Percentiles rank a stretch among this genome's conserved stretches.
phyloP scores from a whole-genome alignment of 2,797 vertebrate genomes.

The Kryptopterus vitreolus region DNA sequence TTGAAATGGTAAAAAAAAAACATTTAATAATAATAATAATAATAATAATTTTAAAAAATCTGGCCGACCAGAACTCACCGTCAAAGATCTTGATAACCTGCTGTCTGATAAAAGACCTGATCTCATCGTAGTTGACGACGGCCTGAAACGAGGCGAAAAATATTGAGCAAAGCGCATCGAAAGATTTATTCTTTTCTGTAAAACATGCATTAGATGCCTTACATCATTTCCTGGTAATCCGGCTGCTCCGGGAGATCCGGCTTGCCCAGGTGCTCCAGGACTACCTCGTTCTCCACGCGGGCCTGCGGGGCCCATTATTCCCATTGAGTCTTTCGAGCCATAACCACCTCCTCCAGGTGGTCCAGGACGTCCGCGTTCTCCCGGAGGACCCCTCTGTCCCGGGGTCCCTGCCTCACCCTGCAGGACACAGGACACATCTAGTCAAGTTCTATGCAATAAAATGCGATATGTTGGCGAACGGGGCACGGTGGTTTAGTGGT shows the following conservation, averaged over 20 bases:
- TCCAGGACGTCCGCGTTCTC: conserved; percentile 91
- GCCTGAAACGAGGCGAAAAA: conserved; percentile 72
- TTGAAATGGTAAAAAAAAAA: too few relatives aligned
- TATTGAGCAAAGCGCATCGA: not conserved
- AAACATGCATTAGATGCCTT: conserved; percentile 52
- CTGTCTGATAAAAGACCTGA: conserved; percentile 92
- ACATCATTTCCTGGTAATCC: conserved; percentile 84
- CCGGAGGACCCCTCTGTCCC: conserved; percentile 81
- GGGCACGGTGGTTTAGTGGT: too few relatives aligned
- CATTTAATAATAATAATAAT: too few relatives aligned
- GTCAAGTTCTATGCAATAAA: too few relatives aligned
- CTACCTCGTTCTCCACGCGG: conserved; percentile 87
- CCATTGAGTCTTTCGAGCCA: conserved; percentile 79
- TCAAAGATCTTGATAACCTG: conserved; percentile 96
- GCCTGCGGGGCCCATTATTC: conserved; percentile 81
- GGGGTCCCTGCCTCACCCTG: conserved; percentile 86
- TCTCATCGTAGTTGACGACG: conserved; percentile 90
- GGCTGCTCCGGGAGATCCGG: conserved; percentile 77
- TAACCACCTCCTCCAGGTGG: conserved; percentile 77
- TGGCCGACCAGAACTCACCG: conserved; percentile 71
- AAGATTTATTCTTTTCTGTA: too few relatives aligned
- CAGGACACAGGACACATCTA: not conserved
- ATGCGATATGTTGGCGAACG: too few relatives aligned
- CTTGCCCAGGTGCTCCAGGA: conserved; percentile 73
- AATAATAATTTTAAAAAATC: too few relatives aligned